Base-by-base conservation (phyloP, 2,797 vertebrate species). In the Thripadectes ignobilis region DNA sequence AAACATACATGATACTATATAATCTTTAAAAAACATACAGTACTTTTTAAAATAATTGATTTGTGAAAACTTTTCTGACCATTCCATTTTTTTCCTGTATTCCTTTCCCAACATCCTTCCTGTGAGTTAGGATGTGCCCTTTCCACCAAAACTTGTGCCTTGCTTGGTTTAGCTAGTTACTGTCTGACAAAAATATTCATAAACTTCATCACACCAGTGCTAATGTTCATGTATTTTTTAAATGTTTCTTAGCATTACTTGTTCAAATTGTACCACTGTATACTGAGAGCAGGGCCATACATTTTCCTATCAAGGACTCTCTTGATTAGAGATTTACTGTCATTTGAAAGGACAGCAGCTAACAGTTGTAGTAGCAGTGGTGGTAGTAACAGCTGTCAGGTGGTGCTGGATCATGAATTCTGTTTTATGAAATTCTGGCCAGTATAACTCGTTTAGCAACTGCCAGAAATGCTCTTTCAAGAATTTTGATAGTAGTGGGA, bases 301-400 rank as follows among this genome's bases (percentile, higher is more conserved):
- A 48, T 41, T 82, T 89, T 57, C 23, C 57, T 59, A 12, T 59
- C 57, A 83, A 66, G 26, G 36, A 46, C 71, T 77, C 24, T 74
- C 32, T 76, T 72, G 67, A 68, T 88, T 79, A 86, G 58, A 38
- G n/a, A n/a, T 91, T 51, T 72, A n/a, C 27, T 68, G 48, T 36
- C 49, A 62, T 32, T 95, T 49, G 65, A 65, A 74, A 84, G 72
- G 52, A 61, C 58, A 93, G 30, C 46, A 88, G 38, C 46, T 78
- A 62, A 75, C 41, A 86, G 29, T 12, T 11, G 85, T 71, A 81
- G 46, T 38, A 72, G 43, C 55, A 69, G 10, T 62, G 45, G 26
- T 84, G 51, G 39, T 81, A 76, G 73, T 34, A 85, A 52, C 77
- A 92, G 67, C 80, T 95, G 83, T 92, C 89, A 89, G 78, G 52